Conservation (phyloP, 1,140 invertebrate species). For the Ceratina australensis region DNA sequence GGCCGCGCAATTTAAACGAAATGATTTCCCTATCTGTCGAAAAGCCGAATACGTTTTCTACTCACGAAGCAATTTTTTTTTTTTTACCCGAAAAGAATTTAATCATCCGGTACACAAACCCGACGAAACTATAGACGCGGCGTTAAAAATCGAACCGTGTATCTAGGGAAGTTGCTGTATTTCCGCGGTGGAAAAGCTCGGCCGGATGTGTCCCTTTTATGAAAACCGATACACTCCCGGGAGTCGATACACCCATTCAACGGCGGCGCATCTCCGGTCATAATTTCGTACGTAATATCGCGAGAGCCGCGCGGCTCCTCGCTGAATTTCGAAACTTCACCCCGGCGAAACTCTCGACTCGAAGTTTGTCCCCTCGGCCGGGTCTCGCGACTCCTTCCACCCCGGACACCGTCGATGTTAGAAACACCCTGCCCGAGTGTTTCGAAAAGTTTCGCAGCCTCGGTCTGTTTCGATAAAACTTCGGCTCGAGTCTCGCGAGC, state of each 20-base stretch:
- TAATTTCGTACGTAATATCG: slow-evolving; percentile 49
- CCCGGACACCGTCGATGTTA: not conserved
- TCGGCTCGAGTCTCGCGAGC: not conserved
- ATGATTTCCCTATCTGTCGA: no score
- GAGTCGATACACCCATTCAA: slow-evolving; percentile 22
- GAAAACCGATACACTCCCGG: slow-evolving; percentile 21
- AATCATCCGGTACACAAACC: not conserved
- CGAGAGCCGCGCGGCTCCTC: not conserved
- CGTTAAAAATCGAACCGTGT: slow-evolving; percentile 20
- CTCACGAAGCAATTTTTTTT: no score
- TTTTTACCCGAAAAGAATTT: not conserved
- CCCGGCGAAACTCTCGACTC: slow-evolving; percentile 2
- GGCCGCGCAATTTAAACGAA: no score
- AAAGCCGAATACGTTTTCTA: no score
- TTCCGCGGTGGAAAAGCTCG: slow-evolving; percentile 8
- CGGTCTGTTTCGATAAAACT: slow-evolving; percentile 32
- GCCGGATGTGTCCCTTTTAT: slow-evolving; percentile 24
- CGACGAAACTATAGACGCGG: slow-evolving; percentile 5
- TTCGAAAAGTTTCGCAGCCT: slow-evolving; percentile 16
- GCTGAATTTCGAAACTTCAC: slow-evolving; percentile 31
- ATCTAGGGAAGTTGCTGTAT: slow-evolving; percentile 18
- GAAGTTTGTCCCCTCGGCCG: not conserved
- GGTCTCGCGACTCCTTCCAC: not conserved
- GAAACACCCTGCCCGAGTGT: slow-evolving; percentile 31
- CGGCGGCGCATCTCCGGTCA: slow-evolving; percentile 27